Evolutionary conservation across 1,140 invertebrate genomes (phyloP).

Genomic region (Trissolcus basalis): DNA sequence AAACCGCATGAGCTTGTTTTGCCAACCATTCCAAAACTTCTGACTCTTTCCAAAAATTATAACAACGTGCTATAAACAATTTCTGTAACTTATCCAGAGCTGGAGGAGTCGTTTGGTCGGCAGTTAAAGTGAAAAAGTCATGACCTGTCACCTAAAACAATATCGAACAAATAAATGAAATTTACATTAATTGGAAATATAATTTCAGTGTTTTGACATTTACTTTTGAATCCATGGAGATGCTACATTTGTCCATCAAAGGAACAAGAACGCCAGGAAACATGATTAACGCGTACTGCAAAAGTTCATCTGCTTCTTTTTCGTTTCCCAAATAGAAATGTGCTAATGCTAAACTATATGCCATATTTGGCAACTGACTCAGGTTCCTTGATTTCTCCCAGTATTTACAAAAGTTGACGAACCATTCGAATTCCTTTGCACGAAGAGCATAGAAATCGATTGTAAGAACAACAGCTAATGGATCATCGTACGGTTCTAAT

Average conservation of each 20-base stretch:
- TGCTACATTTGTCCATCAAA: constrained; percentile 86
- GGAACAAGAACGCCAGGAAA: constrained; percentile 87
- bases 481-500: constrained; percentile 90
- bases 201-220: not conserved
- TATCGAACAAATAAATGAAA: constrained; percentile 7
- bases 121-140: constrained; percentile 66
- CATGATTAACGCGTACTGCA: constrained; percentile 88
- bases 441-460: constrained; percentile 93
- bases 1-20: constrained; percentile 80
- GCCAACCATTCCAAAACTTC: constrained; percentile 88
- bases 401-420: constrained; percentile 82
- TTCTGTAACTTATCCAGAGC: constrained; percentile 83
- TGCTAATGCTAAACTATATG: constrained; percentile 89
- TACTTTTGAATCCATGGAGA: constrained; percentile 81
- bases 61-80: constrained; percentile 85
- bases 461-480: constrained; percentile 86
- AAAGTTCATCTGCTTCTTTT: constrained; percentile 78
- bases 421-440: constrained; percentile 88
- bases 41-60: constrained; percentile 87
- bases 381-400: constrained; percentile 84
- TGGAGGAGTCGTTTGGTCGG: constrained; percentile 71
- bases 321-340: constrained; percentile 78
- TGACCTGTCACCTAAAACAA: constrained; percentile 62
- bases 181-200: not conserved
- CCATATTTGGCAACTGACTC: constrained; percentile 90